Percentiles rank a stretch among this genome's conserved stretches.
These are phyloP conservation scores for Stegodyphus dumicola DNA, from an alignment of 1,140 invertebrate genomes.

Conservation along the genomic window DNA sequence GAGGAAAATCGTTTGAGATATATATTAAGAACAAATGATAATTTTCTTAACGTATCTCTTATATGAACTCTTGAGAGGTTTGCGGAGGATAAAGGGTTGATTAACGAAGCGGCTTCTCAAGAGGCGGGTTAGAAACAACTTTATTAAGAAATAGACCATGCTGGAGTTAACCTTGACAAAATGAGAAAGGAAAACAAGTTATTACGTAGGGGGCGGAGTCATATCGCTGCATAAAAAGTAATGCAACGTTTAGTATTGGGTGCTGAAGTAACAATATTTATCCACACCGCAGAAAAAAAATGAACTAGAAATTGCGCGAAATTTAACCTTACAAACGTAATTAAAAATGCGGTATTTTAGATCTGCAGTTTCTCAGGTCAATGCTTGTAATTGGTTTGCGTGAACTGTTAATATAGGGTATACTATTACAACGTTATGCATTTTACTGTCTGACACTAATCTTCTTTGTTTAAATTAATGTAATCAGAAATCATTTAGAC, in stretches of 20 bases:
- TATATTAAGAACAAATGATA: not conserved
- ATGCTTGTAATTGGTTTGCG: too few species aligned
- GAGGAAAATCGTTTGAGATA: too few species aligned
- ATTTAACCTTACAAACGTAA: not conserved
- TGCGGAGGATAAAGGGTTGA: constrained; percentile 33
- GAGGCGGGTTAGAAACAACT: constrained; percentile 45
- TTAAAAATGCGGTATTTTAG: too few species aligned
- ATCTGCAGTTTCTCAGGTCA: too few species aligned
- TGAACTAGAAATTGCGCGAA: not conserved
- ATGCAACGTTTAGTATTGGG: not conserved
- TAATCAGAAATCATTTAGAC: too few species aligned
- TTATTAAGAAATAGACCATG: constrained; percentile 59
- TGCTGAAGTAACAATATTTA: not conserved
- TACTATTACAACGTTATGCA: too few species aligned
- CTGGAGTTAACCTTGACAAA: constrained; percentile 59
- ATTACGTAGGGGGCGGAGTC: constrained; percentile 55
- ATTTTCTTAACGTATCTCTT: not conserved
- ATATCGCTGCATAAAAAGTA: constrained; percentile 43
- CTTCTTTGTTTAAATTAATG: too few species aligned
- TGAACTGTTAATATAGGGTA: too few species aligned
- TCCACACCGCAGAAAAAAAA: not conserved
- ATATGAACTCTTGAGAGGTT: not conserved
- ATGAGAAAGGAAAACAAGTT: constrained; percentile 60
- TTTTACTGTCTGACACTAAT: too few species aligned
- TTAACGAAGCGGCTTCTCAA: constrained; percentile 19